phyloP scores from a whole-genome alignment of 2,888 invertebrate species.

The Agonopterix arenella region DNA sequence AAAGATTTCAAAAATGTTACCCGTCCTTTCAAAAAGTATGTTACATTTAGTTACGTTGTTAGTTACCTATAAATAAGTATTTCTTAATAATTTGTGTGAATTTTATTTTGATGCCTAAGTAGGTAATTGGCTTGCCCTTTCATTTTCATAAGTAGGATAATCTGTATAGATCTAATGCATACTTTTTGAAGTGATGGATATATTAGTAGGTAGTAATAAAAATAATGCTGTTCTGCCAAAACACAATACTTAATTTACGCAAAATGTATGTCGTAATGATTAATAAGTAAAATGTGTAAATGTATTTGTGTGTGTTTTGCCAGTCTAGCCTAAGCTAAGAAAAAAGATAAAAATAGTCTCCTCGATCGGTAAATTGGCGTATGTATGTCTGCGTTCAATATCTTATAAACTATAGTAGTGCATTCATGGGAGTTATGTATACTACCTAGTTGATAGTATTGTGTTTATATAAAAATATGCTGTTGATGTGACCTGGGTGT shows the following conservation, averaged over 20 bases:
- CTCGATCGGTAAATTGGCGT: slow-evolving; percentile 31
- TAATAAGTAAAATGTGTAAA: slow-evolving; percentile 13
- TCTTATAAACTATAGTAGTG: slow-evolving; percentile 43
- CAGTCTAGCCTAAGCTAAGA: slow-evolving; percentile 72
- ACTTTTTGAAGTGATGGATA: slow-evolving; percentile 49
- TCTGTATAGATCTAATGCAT: slow-evolving; percentile 6
- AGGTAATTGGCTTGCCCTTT: too few species aligned
- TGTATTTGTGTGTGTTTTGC: slow-evolving; percentile 54
- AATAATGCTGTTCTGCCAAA: slow-evolving; percentile 68
- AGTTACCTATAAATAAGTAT: slow-evolving; percentile 4
- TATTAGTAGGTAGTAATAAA: slow-evolving; percentile 23
- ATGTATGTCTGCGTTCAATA: slow-evolving; percentile 28
- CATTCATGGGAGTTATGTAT: slow-evolving; percentile 42
- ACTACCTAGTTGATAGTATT: slow-evolving; percentile 35
- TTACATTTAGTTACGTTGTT: slow-evolving; percentile 2
- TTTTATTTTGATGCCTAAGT: slow-evolving; percentile 33
- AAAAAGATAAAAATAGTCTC: slow-evolving; percentile 52
- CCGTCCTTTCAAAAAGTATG: slow-evolving; percentile 49
- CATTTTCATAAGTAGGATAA: too few species aligned
- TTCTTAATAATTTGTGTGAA: slow-evolving; percentile 3
- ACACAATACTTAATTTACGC: slow-evolving; percentile 34
- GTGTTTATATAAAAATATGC: slow-evolving; percentile 41
- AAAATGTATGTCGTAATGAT: background rate
- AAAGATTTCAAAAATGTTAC: slow-evolving; percentile 60
- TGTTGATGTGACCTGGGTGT: slow-evolving; percentile 77